Evolutionary conservation across 2,888 invertebrate species (phyloP), one percentile per base, ranked within the genome.

Genomic region (Hedya salicella): DNA sequence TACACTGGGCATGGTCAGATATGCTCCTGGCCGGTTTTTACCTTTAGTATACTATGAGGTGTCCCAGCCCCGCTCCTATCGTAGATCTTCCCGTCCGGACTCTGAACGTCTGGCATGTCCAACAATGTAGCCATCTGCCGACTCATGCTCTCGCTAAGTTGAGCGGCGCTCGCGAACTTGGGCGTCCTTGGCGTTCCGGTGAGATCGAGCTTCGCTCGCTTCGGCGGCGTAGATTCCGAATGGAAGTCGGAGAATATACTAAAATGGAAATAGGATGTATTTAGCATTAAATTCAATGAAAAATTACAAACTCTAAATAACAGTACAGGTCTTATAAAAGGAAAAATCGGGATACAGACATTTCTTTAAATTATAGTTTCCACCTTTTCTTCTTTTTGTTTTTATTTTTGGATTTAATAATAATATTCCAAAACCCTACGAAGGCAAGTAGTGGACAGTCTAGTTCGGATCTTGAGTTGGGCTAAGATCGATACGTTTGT

Each of bases 41-140:
- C 94, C 90, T 95, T 95, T 9, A 95, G 85, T 72, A 95, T 95
- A 67, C 95, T 95, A 64, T 95, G 95, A 0, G 95, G 95, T 0
- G 94, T 94, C 0, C 82, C 87, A 0, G 87, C 83, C 8, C 85
- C 81, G 13, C 77, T 75, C 2, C 82, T 67, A 1, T 76, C 74
- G 19, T 82, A 81, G 6, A 73, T 16, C 16, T 75, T 77, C 53
- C 71, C 71, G 0, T 74, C 76, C 0, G 88, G 85, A 3, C 81
- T 83, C 49, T 83, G 84, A 0, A 94, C 87, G 11, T 94, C 91
- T 0, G 95, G 95, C 74, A 95, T 95, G 50, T 93, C 91, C 13
- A 95, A 80, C 36, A 94, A 69, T 0, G 82, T 68, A 0, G 86
- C 81, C 83, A 92, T 78, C 67, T 91, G 84, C 8, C 71, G 69